Evolutionary conservation across 1,140 invertebrate genomes (phyloP), one percentile per base, ranked within the genome.

Genomic region (Zaprionus camerounensis): DNA sequence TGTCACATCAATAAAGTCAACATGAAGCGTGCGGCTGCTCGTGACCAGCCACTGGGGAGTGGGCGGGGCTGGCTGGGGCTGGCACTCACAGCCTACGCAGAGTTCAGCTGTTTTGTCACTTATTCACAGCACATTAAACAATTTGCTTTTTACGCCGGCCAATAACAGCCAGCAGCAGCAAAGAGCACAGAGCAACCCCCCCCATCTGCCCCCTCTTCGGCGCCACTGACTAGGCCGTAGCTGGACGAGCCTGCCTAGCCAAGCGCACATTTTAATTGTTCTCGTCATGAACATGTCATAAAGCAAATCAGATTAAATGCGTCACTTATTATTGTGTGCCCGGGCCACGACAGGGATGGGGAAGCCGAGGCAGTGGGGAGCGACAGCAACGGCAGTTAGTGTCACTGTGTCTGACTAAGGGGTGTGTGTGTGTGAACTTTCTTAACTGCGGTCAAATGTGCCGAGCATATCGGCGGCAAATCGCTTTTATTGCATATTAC

Each of bases 61-160:
- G 56, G 9, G 56, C 9, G 5, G 2, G 49, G 20, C 36, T 24
- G 59, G 46, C 26, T 20, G 1, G 20, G 20, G 20, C 12, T 24
- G 26, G 28, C 26, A 34, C 26, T 55, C 65, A 70, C 80, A 57
- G 81, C 79, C 81, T 78, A 76, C 46, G 56, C 78, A 53, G 69
- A 82, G 81, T 85, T 88, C 72, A 81, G 85, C 81, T 88, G 85
- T 90, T 88, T 85, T 88, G 85, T 88, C 85, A 88, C 85, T 88
- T 90, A 90, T 88, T 88, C 86, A 88, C 85, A 88, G 85, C 86
- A 90, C 85, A 88, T 88, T 88, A 88, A 88, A 88, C 85, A 88
- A 88, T 88, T 88, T 88, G 85, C 84, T 88, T 88, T 88, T 88
- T 88, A 88, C 81, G 85, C 85, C 81, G 79, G 76, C 85, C 84